Evolutionary conservation across 1,140 invertebrate genomes (phyloP).

Genomic region (Caenorhabditis latens): DNA sequence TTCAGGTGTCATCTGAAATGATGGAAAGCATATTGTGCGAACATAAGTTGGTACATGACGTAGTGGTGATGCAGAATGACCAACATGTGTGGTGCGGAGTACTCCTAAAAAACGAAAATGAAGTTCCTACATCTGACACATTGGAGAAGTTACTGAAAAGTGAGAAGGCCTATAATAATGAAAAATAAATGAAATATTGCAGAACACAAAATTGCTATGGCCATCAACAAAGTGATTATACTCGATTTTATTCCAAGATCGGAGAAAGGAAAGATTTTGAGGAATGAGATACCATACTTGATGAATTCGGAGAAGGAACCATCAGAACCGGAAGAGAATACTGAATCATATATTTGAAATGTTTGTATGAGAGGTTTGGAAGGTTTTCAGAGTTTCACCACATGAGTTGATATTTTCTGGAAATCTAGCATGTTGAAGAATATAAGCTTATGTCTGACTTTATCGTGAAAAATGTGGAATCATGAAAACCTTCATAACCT

Average conservation of each 20-base stretch:
- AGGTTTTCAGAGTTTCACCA: no score
- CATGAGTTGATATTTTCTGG: no score
- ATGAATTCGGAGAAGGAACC: constrained; percentile 21
- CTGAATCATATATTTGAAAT: constrained; percentile 22
- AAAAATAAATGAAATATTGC: not conserved
- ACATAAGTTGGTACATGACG: not conserved
- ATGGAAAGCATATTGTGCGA: not conserved
- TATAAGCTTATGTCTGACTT: no score
- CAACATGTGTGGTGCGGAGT: constrained; percentile 32
- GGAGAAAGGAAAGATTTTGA: constrained; percentile 32
- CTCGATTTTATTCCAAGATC: constrained; percentile 42
- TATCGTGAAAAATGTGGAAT: no score
- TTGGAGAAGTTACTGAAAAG: constrained; percentile 37
- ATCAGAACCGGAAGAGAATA: not conserved
- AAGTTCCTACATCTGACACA: not conserved
- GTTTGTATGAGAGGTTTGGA: not conserved
- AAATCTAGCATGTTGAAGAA: no score
- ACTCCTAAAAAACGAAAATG: not conserved
- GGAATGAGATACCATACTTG: constrained; percentile 28
- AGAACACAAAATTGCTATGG: constrained; percentile 20
- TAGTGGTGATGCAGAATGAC: constrained; percentile 23
- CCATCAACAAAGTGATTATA: constrained; percentile 37
- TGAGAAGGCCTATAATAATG: no score
- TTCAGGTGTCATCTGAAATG: constrained; percentile 15
- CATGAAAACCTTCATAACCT: no score